phyloP scores from a whole-genome alignment of 2,113 vertebrate species.

The Tyto alba region DNA sequence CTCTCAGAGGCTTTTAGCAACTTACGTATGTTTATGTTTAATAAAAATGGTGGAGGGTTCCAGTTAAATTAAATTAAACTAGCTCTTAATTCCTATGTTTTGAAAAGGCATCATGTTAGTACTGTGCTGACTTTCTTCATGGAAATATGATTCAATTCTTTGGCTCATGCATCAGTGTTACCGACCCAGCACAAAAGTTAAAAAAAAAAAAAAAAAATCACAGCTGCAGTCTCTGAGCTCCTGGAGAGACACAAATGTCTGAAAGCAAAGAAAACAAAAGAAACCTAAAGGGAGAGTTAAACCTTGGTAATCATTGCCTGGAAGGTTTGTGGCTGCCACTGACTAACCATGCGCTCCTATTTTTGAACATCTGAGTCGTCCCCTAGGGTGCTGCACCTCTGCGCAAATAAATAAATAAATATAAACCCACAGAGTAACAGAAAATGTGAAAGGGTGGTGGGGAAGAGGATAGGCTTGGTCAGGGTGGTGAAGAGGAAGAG shows the following conservation, averaged over 20 bases:
- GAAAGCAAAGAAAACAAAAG: conserved; percentile 37
- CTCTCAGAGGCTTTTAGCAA: conserved; percentile 45
- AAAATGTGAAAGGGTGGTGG: background rate
- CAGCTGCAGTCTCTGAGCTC: conserved; percentile 37
- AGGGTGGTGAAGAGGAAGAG: background rate
- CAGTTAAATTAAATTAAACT: conserved; percentile 54
- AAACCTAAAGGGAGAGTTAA: conserved; percentile 25
- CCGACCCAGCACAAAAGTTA: background rate
- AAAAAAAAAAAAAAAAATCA: background rate
- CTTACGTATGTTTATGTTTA: conserved; percentile 34
- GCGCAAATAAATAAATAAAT: background rate
- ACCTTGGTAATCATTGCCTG: background rate
- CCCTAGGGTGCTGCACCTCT: background rate
- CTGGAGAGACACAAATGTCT: conserved; percentile 18
- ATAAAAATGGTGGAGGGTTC: conserved; percentile 26
- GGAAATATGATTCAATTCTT: conserved; percentile 40
- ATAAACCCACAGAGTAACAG: background rate
- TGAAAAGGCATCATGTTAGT: conserved; percentile 36
- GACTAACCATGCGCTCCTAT: background rate
- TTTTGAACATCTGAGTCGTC: conserved; percentile 26
- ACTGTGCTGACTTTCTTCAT: conserved; percentile 30
- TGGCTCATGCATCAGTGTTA: conserved; percentile 5
- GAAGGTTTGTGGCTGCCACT: background rate
- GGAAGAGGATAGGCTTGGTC: background rate
- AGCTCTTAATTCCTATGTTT: conserved; percentile 44